phyloP scores from a whole-genome alignment of 1,140 invertebrate genomes.

The Lasaia peninsularis region DNA sequence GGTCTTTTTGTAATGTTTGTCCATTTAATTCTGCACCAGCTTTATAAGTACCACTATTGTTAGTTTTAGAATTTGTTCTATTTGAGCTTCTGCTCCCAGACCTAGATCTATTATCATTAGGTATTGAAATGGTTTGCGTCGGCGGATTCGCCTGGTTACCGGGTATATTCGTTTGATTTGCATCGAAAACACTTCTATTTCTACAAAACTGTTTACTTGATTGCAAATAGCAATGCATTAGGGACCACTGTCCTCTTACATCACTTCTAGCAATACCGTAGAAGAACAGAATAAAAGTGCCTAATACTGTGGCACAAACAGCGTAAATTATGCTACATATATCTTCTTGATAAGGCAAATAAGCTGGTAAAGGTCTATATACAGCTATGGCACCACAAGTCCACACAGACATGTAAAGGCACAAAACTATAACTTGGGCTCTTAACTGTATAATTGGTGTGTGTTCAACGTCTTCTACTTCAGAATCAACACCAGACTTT shows the following conservation, averaged over 20 bases:
- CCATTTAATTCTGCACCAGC: constrained; percentile 74
- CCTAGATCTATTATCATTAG: constrained; percentile 77
- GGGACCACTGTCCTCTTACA: constrained; percentile 85
- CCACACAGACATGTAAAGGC: constrained; percentile 89
- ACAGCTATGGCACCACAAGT: constrained; percentile 83
- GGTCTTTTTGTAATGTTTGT: constrained; percentile 64
- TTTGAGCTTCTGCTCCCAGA: constrained; percentile 81
- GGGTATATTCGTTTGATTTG: constrained; percentile 78
- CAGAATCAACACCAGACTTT: constrained; percentile 83
- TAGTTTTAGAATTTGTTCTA: constrained; percentile 76
- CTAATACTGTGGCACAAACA: constrained; percentile 83
- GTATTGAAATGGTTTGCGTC: constrained; percentile 29
- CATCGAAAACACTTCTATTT: constrained; percentile 82
- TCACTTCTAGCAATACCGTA: constrained; percentile 91
- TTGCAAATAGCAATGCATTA: constrained; percentile 80
- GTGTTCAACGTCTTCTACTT: constrained; percentile 89
- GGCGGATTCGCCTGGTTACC: constrained; percentile 55
- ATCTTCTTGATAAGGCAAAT: constrained; percentile 83
- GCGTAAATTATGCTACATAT: constrained; percentile 89
- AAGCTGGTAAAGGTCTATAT: constrained; percentile 80
- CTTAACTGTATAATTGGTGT: constrained; percentile 88
- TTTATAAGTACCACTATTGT: constrained; percentile 77
- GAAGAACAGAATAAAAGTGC: constrained; percentile 91
- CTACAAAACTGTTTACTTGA: constrained; percentile 81
- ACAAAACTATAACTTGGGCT: constrained; percentile 86